Evolutionary conservation across 1,140 invertebrate species (phyloP).

Genomic region (Oryctes rhinoceros): DNA sequence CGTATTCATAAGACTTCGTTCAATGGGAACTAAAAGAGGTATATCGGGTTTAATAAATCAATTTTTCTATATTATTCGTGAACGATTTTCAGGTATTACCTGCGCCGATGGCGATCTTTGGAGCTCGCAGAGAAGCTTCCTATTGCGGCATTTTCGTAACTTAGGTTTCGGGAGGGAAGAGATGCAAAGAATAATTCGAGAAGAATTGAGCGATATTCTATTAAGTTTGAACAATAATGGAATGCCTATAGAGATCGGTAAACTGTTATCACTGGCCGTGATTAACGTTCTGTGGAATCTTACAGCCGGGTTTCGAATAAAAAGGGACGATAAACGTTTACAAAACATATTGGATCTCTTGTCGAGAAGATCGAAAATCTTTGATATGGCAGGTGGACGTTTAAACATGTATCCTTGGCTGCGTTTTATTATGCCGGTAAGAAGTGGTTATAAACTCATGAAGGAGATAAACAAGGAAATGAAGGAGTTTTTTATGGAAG

Average conservation of each 20-base stretch:
- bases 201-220: conserved; percentile 67
- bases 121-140: conserved; percentile 78
- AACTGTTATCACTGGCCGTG: conserved; percentile 66
- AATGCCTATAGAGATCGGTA: conserved; percentile 41
- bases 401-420: conserved; percentile 76
- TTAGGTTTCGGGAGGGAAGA: conserved; percentile 77
- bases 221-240: conserved; percentile 57
- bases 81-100: conserved; percentile 69
- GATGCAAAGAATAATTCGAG: conserved; percentile 67
- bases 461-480: conserved; percentile 69
- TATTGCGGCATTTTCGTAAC: conserved; percentile 72
- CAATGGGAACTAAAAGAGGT: conserved; percentile 74
- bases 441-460: conserved; percentile 75
- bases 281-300: conserved; percentile 80
- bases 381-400: conserved; percentile 75
- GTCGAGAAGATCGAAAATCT: conserved; percentile 68
- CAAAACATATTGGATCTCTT: conserved; percentile 70
- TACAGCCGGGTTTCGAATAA: conserved; percentile 68
- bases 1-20: conserved; percentile 74
- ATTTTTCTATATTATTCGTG: not conserved
- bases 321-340: conserved; percentile 65
- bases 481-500: conserved; percentile 66
- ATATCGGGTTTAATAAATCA: conserved; percentile 32
- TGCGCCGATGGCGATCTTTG: conserved; percentile 79
- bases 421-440: conserved; percentile 71